Conservation (phyloP, 2,888 invertebrate genomes). For the Andrena chrysosceles region DNA sequence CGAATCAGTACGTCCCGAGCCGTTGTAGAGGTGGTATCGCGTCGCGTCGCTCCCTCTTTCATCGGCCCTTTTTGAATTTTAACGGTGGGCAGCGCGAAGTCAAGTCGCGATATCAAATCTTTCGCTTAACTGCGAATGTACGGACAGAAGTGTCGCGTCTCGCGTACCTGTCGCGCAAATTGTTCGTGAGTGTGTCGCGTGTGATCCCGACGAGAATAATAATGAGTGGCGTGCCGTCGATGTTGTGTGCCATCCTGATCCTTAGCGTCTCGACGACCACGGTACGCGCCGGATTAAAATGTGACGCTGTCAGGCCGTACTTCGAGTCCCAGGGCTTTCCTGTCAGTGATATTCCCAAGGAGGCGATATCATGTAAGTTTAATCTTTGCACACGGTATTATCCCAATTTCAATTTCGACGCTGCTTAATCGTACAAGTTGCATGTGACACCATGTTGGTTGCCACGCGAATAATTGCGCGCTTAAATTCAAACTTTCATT, state of each 20-base stretch:
- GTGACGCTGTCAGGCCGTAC: constrained; percentile 85
- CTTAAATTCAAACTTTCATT: neutral
- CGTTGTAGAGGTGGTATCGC: constrained; percentile 63
- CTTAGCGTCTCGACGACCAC: constrained; percentile 72
- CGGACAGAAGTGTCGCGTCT: constrained; percentile 49
- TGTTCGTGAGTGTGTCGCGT: constrained; percentile 58
- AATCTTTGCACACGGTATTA: constrained; percentile 5
- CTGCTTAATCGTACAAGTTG: neutral
- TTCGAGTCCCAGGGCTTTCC: constrained; percentile 86
- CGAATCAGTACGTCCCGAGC: constrained; percentile 74
- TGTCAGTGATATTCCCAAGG: constrained; percentile 85
- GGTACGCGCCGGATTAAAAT: constrained; percentile 82
- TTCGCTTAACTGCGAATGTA: constrained; percentile 54
- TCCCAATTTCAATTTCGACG: neutral
- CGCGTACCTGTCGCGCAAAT: constrained; percentile 44
- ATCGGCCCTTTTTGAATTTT: constrained; percentile 25
- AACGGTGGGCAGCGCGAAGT: constrained; percentile 6
- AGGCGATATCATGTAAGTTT: constrained; percentile 86
- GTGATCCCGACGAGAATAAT: constrained; percentile 55
- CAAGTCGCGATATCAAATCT: neutral
- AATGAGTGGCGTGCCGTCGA: constrained; percentile 73
- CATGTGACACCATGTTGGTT: neutral
- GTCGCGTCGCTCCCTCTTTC: constrained; percentile 36
- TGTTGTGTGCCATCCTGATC: constrained; percentile 76
- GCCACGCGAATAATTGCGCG: neutral